Conservation (phyloP, 2,888 invertebrate genomes). For the Apamea crenata region DNA sequence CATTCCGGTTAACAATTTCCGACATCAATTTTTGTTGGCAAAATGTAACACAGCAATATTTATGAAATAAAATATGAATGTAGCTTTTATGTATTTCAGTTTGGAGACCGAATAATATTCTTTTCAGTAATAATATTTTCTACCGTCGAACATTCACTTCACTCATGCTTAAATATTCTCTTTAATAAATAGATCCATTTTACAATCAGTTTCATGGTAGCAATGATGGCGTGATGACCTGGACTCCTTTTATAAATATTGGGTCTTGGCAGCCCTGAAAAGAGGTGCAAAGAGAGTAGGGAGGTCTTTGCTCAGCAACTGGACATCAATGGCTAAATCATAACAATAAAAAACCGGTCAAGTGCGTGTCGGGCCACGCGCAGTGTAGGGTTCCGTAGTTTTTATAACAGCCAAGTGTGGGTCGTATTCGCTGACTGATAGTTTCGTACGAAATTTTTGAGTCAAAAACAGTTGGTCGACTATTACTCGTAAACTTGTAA, state of each 20-base stretch:
- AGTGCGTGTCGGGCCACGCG: no score
- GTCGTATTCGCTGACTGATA: no score
- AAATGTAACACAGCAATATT: conserved; percentile 3
- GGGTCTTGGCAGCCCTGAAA: neutral
- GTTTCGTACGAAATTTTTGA: no score
- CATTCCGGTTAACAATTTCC: neutral
- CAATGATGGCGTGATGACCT: neutral
- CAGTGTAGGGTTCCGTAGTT: no score
- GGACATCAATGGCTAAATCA: no score
- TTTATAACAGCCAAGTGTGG: no score
- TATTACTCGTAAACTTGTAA: no score
- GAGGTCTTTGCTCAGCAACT: no score
- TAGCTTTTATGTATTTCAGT: conserved; percentile 1
- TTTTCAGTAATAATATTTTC: neutral
- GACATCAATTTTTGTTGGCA: conserved; percentile 2
- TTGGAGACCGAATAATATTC: neutral
- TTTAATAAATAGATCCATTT: neutral
- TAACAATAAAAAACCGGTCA: no score
- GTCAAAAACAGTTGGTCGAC: no score
- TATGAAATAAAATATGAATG: conserved; percentile 18
- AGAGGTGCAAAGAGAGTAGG: no score
- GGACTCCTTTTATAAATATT: neutral
- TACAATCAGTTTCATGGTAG: neutral
- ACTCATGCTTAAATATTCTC: neutral
- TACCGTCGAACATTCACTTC: neutral